Percentiles rank a stretch among this genome's conserved stretches.
Conservation (phyloP, 1,140 invertebrate genomes). For the Bathynomus jamesi region DNA sequence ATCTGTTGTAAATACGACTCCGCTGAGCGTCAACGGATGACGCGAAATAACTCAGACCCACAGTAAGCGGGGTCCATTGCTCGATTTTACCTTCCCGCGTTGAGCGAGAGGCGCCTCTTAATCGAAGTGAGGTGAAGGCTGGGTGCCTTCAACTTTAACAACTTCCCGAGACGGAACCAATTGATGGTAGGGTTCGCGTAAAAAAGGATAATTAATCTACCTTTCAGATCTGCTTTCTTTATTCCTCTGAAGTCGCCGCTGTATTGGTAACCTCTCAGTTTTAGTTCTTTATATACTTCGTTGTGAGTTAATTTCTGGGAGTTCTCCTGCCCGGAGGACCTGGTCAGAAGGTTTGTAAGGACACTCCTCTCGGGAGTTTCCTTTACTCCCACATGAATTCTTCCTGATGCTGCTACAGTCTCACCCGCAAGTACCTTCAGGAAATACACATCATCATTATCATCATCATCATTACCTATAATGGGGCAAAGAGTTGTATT, state of each 20-base stretch:
- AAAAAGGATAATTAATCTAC: conserved; percentile 39
- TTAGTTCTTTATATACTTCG: conserved; percentile 90
- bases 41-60: too few species aligned
- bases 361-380: conserved; percentile 39
- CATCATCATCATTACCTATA: neutral
- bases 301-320: conserved; percentile 24
- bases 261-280: conserved; percentile 91
- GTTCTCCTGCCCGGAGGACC: conserved; percentile 51
- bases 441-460: too few species aligned
- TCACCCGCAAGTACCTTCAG: conserved; percentile 84
- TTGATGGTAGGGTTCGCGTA: too few species aligned
- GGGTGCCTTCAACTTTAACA: too few species aligned
- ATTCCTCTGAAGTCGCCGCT: conserved; percentile 77
- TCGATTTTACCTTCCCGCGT: too few species aligned
- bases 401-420: conserved; percentile 67
- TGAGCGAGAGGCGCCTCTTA: too few species aligned
- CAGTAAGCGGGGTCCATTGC: too few species aligned
- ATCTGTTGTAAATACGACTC: too few species aligned
- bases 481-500: too few species aligned
- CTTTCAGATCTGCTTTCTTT: conserved; percentile 56
- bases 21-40: too few species aligned
- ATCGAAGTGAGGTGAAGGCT: too few species aligned
- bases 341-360: conserved; percentile 47
- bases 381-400: conserved; percentile 47
- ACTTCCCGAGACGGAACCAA: too few species aligned